These are phyloP conservation scores for Esperia sulphurella DNA, from an alignment of 2,888 invertebrate genomes.

Conservation along the genomic window DNA sequence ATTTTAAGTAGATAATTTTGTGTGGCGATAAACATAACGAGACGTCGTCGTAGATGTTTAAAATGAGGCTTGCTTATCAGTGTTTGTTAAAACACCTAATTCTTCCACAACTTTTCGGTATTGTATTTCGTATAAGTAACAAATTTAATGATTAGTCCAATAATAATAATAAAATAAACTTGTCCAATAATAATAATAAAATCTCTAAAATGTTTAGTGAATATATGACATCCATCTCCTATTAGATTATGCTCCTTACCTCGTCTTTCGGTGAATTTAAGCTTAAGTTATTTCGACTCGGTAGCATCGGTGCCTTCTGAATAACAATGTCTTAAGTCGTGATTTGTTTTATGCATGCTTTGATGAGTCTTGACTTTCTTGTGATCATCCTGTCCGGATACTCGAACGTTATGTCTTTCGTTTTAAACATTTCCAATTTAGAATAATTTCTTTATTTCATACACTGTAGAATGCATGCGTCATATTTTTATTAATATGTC, in stretches of 20 bases:
- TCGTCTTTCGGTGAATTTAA: neutral
- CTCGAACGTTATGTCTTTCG: no score
- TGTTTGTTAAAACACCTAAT: constrained; percentile 24
- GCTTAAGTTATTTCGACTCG: constrained; percentile 16
- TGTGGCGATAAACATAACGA: constrained; percentile 31
- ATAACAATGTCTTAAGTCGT: constrained; percentile 40
- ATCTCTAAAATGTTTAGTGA: no score
- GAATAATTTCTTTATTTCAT: no score
- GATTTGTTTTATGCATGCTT: constrained; percentile 46
- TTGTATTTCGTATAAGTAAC: neutral
- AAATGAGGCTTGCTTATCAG: constrained; percentile 15
- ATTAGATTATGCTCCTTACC: neutral
- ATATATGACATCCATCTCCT: no score
- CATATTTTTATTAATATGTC: no score
- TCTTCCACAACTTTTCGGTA: constrained; percentile 13
- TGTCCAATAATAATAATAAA: no score
- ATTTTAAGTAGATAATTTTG: constrained; percentile 22
- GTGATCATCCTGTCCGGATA: constrained; percentile 32
- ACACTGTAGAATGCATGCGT: no score
- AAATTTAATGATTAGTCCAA: no score
- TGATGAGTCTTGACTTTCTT: constrained; percentile 35
- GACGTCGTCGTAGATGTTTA: constrained; percentile 11
- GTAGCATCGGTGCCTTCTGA: constrained; percentile 33
- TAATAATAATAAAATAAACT: no score
- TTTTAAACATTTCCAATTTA: no score